Percentiles rank a stretch among this genome's conserved stretches.
Conservation (phyloP, 2,888 invertebrate species). For the Drosophila melanosoma region DNA sequence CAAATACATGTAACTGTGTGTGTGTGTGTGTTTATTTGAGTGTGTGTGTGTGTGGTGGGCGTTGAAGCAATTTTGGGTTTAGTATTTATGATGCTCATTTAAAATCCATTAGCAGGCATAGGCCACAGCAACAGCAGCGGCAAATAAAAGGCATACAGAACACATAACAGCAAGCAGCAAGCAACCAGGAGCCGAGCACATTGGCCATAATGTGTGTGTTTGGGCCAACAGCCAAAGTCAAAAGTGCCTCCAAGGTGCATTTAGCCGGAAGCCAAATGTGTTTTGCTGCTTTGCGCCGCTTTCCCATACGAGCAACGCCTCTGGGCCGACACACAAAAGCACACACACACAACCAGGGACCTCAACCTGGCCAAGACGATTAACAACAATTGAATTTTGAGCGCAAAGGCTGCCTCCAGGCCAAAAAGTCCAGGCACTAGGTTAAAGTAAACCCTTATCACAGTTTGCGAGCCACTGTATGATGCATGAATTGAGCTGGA, state of each 20-base stretch:
- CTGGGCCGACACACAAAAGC: slow-evolving; percentile 13
- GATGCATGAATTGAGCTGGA: neutral
- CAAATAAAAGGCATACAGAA: slow-evolving; percentile 51
- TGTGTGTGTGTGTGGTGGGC: slow-evolving; percentile 29
- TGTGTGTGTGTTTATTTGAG: neutral
- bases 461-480: slow-evolving; percentile 18
- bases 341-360: slow-evolving; percentile 11
- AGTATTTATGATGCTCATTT: slow-evolving; percentile 84
- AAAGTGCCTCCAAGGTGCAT: slow-evolving; percentile 79
- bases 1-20: neutral
- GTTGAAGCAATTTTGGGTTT: slow-evolving; percentile 74
- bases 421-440: neutral
- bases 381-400: slow-evolving; percentile 75
- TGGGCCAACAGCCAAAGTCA: slow-evolving; percentile 62
- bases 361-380: slow-evolving; percentile 64
- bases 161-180: slow-evolving; percentile 15
- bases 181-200: neutral
- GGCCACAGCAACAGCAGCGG: slow-evolving; percentile 43
- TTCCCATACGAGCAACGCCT: slow-evolving; percentile 16
- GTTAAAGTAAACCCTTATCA: slow-evolving; percentile 1
- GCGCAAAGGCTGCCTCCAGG: neutral
- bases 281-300: slow-evolving; percentile 29
- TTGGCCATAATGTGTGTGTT: slow-evolving; percentile 44
- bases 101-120: slow-evolving; percentile 83
- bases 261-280: slow-evolving; percentile 53